Conservation (phyloP, 2,797 vertebrate genomes). For the Sebastes oblongus region DNA sequence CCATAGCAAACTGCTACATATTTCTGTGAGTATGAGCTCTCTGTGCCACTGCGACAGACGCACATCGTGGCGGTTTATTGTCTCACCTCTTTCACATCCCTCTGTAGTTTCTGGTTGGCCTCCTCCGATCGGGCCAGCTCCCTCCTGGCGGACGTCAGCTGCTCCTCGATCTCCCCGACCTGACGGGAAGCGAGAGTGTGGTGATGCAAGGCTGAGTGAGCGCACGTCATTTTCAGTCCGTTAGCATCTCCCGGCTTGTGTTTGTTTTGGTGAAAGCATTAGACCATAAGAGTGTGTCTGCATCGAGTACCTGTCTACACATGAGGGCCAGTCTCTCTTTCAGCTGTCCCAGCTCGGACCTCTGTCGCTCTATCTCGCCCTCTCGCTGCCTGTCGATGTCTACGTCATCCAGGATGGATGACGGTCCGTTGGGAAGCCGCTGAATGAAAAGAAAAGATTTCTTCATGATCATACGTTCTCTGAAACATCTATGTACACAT, state of each 20-base stretch:
- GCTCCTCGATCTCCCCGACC: constrained; percentile 93
- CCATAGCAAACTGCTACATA: constrained; percentile 51
- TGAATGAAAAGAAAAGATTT: constrained; percentile 18
- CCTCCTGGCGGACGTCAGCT: constrained; percentile 88
- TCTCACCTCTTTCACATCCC: constrained; percentile 92
- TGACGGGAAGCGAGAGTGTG: constrained; percentile 45
- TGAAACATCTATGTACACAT: not conserved
- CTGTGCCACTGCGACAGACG: constrained; percentile 16
- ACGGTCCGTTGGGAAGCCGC: constrained; percentile 83
- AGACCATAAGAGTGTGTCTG: not conserved
- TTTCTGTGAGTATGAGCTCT: constrained; percentile 31
- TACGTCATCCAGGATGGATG: constrained; percentile 81
- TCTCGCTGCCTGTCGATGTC: constrained; percentile 84
- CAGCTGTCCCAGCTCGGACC: constrained; percentile 89
- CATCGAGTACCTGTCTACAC: constrained; percentile 85
- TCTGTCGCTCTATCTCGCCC: constrained; percentile 87
- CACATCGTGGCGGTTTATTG: constrained; percentile 1
- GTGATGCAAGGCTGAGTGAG: not conserved
- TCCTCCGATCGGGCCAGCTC: constrained; percentile 91
- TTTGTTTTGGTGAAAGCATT: not conserved
- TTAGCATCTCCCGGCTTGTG: not conserved
- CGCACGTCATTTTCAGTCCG: not conserved
- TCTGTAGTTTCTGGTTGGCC: constrained; percentile 90
- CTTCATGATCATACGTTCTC: not conserved
- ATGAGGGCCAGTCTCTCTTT: constrained; percentile 90